Evolutionary conservation across 2,888 invertebrate genomes (phyloP).

Genomic region (Osmoderma eremita): DNA sequence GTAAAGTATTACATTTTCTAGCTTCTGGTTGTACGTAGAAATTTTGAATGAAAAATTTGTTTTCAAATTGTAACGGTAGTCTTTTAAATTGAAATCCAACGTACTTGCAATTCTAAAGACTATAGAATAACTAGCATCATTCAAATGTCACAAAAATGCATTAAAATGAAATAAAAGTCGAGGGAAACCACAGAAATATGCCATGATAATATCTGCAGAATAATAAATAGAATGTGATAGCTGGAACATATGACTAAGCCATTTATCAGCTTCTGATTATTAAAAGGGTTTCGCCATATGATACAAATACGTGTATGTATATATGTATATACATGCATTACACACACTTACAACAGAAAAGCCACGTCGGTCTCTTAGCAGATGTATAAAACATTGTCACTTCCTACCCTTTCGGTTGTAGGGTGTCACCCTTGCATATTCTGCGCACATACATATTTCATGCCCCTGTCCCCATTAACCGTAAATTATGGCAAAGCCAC

Average conservation of each 20-base stretch:
- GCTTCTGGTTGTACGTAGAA: too few relatives aligned
- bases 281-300: conserved; percentile 25
- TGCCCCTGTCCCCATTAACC: conserved; percentile 57
- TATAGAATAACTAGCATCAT: too few relatives aligned
- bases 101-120: too few relatives aligned
- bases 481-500: conserved; percentile 59
- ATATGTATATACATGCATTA: background rate
- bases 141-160: too few relatives aligned
- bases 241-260: conserved; percentile 22
- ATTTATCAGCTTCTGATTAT: conserved; percentile 31
- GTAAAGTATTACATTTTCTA: too few relatives aligned
- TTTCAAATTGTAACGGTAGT: too few relatives aligned
- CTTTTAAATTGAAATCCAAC: too few relatives aligned
- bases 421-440: conserved; percentile 56
- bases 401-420: conserved; percentile 57
- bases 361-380: conserved; percentile 49
- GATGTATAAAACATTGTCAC: conserved; percentile 61
- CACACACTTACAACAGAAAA: conserved; percentile 11
- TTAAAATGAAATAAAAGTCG: too few relatives aligned
- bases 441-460: conserved; percentile 59
- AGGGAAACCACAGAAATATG: background rate
- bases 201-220: conserved; percentile 7
- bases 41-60: too few relatives aligned
- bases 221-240: conserved; percentile 5
- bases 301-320: conserved; percentile 9